These are phyloP conservation scores for Alauda arvensis DNA, from an alignment of 2,797 vertebrate genomes.

Conservation along the genomic window DNA sequence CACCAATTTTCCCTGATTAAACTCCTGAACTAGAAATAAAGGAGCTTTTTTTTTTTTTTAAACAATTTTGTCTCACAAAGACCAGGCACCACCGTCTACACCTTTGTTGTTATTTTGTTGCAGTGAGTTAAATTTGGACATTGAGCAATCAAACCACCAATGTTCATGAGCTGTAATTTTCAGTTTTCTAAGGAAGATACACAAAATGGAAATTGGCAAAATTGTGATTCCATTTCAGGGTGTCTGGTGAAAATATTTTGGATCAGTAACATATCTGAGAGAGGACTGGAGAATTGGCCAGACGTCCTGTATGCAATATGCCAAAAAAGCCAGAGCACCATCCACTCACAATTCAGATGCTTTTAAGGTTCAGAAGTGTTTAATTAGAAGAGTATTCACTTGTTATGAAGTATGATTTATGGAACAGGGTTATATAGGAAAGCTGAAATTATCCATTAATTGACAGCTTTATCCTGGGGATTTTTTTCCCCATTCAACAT, in stretches of 20 bases:
- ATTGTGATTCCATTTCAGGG: slow-evolving; percentile 59
- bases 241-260: slow-evolving; percentile 75
- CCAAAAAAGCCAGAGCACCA: slow-evolving; percentile 54
- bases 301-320: slow-evolving; percentile 41
- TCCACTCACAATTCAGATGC: slow-evolving; percentile 29
- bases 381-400: slow-evolving; percentile 54
- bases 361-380: slow-evolving; percentile 19
- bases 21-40: not conserved
- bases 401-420: slow-evolving; percentile 27
- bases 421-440: not conserved
- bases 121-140: not conserved
- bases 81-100: not conserved
- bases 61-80: not conserved
- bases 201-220: slow-evolving; percentile 72
- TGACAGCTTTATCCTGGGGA: slow-evolving; percentile 47
- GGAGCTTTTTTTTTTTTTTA: not conserved
- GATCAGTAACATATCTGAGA: slow-evolving; percentile 67
- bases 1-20: not conserved
- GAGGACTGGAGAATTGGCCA: slow-evolving; percentile 63
- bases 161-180: slow-evolving; percentile 41
- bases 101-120: slow-evolving; percentile 16
- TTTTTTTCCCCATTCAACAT: slow-evolving; percentile 46
- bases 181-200: slow-evolving; percentile 66
- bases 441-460: slow-evolving; percentile 57
- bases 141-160: slow-evolving; percentile 10